Evolutionary conservation across 1,140 invertebrate species (phyloP), one percentile per base, ranked within the genome.

Genomic region (Solenopsis fugax): DNA sequence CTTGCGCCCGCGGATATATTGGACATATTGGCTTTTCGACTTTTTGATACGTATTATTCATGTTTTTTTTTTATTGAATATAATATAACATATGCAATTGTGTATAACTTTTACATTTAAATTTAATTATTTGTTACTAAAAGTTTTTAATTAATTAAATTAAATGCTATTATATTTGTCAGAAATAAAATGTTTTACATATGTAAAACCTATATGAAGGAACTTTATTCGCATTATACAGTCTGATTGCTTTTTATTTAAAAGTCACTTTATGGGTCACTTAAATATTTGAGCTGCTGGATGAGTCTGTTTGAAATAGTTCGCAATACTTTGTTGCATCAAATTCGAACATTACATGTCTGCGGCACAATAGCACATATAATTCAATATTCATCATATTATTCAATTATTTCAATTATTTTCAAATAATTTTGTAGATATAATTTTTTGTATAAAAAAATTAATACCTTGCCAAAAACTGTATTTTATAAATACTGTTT

Each of bases 1-100:
- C 80, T 60, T 72, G 67, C 37, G 67, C 48, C 52, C 12, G 50
- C 21, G n/a, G 37, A 82, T 73, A 73, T 48, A 73, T 82, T 73
- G 80, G 80, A 82, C 80, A 82, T 82, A 82, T 82, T 82, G 80
- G 37, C 24, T 82, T 73, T 73, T n/a, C 21, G 24, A 82, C 37
- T 58, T 73, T 56, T 71, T 69, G 41, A 82, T 72, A 72, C 18
- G 10, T 58, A 73, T 72, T 73, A 58, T 72, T 72, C 24, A 56
- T 72, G 37, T 52, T 29, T 24, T 45, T 56, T 56, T 54, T 58
- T 82, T n/a, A 73, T 34, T 45, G 4, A n/a, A 58, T 69, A 13
- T 24, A 16, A 54, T 41, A 24, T 21, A 67, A 80, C n/a, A 9
- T 9, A 16, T 24, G 29, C 41, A 54, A 45, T 56, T 34, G n/a